These are phyloP conservation scores for Mionectes macconnelli DNA, from an alignment of 2,113 vertebrate genomes.

Conservation along the genomic window DNA sequence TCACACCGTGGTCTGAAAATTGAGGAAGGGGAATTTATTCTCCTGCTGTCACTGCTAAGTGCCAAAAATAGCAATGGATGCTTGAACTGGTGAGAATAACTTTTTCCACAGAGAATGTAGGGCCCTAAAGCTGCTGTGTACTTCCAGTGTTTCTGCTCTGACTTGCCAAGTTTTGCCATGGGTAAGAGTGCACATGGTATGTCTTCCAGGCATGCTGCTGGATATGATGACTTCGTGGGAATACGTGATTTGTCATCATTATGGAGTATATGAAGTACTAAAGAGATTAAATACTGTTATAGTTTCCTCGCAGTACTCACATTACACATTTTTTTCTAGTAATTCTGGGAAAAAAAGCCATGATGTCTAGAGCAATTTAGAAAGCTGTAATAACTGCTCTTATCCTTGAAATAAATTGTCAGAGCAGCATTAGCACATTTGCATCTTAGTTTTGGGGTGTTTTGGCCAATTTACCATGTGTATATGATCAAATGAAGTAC, in stretches of 20 bases:
- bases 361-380: background rate
- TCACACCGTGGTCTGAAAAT: background rate
- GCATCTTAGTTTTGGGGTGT: background rate
- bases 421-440: background rate
- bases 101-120: background rate
- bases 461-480: fast-evolving
- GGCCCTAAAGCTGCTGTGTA: background rate
- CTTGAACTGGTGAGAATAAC: background rate
- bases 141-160: background rate
- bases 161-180: background rate
- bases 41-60: background rate
- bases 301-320: background rate
- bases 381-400: background rate
- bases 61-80: background rate
- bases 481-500: background rate
- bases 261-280: background rate
- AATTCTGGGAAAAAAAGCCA: background rate
- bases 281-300: background rate
- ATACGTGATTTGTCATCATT: background rate
- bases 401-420: background rate
- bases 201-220: background rate
- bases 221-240: background rate
- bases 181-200: background rate
- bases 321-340: background rate
- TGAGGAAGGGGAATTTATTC: background rate